phyloP scores from a whole-genome alignment of 1,140 invertebrate genomes.

The Penaeus vannamei region DNA sequence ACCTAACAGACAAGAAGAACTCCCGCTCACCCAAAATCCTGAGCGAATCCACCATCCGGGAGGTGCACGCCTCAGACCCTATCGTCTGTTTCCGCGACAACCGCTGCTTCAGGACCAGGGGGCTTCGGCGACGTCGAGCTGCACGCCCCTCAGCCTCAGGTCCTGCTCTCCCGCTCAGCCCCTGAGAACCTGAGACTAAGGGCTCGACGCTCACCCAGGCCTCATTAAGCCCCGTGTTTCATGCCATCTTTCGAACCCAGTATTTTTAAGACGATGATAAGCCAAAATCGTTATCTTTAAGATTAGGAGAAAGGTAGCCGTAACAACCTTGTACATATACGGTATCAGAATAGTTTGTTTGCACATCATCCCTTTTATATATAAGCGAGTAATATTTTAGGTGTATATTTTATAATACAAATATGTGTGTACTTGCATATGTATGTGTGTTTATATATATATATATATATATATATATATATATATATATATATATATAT shows the following conservation, averaged over 20 bases:
- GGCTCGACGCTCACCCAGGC: not conserved
- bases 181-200: not conserved
- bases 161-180: not conserved
- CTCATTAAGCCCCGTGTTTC: not conserved
- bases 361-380: not conserved
- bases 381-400: not conserved
- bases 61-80: slow-evolving; percentile 49
- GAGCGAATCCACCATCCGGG: slow-evolving; percentile 38
- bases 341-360: not conserved
- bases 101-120: slow-evolving; percentile 39
- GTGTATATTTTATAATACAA: not conserved
- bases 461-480: too few relatives aligned
- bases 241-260: not conserved
- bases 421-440: not conserved
- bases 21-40: slow-evolving; percentile 37
- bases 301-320: not conserved
- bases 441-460: too few relatives aligned
- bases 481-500: too few relatives aligned
- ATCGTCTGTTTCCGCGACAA: slow-evolving; percentile 51
- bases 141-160: not conserved
- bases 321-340: not conserved
- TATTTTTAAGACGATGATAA: not conserved
- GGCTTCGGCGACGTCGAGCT: not conserved
- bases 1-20: slow-evolving; percentile 26
- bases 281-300: not conserved